Conservation (phyloP, 2,888 invertebrate genomes). For the Cetonia aurata region DNA sequence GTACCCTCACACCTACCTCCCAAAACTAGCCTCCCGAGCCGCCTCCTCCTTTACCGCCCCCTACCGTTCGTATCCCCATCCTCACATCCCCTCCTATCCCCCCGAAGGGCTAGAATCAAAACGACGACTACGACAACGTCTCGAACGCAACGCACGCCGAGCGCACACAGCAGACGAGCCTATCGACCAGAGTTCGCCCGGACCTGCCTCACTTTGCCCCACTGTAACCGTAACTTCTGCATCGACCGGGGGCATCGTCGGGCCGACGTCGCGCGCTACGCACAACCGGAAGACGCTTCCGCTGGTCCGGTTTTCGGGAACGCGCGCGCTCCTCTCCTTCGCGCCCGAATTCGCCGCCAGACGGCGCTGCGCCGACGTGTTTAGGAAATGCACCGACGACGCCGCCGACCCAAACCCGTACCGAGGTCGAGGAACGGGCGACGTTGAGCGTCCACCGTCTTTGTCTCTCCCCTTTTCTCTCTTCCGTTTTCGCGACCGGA, state of each 20-base stretch:
- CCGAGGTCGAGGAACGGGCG: conserved; percentile 5
- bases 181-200: conserved; percentile 58
- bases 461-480: too few relatives aligned
- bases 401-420: conserved; percentile 1
- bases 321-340: conserved; percentile 5
- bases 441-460: neutral
- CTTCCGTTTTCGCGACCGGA: too few relatives aligned
- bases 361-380: conserved; percentile 39
- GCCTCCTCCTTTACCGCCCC: neutral
- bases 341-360: conserved; percentile 8
- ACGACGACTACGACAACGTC: conserved; percentile 42
- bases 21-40: neutral
- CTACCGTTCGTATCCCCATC: neutral
- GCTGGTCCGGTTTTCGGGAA: conserved; percentile 29
- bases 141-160: conserved; percentile 48
- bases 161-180: conserved; percentile 56
- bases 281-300: conserved; percentile 52
- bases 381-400: conserved; percentile 44
- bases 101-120: neutral
- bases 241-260: conserved; percentile 35
- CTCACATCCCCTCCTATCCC: too few relatives aligned
- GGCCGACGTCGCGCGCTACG: conserved; percentile 46
- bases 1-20: neutral
- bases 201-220: conserved; percentile 58
- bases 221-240: conserved; percentile 50